phyloP scores from a whole-genome alignment of 2,113 vertebrate species.

The Pseudonaja textilis region DNA sequence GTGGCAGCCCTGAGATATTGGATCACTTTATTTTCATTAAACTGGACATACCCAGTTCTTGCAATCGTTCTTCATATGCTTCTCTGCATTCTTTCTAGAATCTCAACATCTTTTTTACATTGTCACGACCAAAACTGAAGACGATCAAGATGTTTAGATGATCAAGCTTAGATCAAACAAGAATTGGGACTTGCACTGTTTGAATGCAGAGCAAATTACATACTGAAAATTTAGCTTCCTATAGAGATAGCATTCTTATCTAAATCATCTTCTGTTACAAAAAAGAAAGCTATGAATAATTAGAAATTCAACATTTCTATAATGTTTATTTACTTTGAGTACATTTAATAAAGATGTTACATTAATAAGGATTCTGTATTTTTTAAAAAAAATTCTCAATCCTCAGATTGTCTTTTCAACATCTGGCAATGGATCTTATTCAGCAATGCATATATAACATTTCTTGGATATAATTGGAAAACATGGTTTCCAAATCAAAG shows the following conservation, averaged over 20 bases:
- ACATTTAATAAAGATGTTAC: neutral
- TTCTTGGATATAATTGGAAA: neutral
- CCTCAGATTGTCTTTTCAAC: neutral
- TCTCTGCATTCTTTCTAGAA: too few species aligned
- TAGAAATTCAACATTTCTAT: neutral
- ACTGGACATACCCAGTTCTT: too few species aligned
- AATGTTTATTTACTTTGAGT: neutral
- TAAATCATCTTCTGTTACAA: neutral
- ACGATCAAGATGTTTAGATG: neutral
- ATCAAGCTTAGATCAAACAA: neutral
- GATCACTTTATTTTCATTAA: too few species aligned
- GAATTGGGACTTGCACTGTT: neutral
- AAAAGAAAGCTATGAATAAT: neutral
- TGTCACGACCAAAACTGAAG: too few species aligned
- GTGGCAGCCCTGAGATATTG: too few species aligned
- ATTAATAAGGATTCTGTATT: neutral
- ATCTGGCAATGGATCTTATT: neutral
- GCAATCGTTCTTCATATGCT: too few species aligned
- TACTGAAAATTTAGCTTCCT: neutral
- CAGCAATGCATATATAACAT: neutral
- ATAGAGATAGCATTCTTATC: neutral
- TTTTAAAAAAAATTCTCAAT: neutral
- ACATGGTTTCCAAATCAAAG: neutral
- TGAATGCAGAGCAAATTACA: neutral
- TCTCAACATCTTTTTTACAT: too few species aligned